Evolutionary conservation across 2,113 vertebrate genomes (phyloP), one percentile per base, ranked within the genome.

Genomic region (Phalacrocorax aristotelis): DNA sequence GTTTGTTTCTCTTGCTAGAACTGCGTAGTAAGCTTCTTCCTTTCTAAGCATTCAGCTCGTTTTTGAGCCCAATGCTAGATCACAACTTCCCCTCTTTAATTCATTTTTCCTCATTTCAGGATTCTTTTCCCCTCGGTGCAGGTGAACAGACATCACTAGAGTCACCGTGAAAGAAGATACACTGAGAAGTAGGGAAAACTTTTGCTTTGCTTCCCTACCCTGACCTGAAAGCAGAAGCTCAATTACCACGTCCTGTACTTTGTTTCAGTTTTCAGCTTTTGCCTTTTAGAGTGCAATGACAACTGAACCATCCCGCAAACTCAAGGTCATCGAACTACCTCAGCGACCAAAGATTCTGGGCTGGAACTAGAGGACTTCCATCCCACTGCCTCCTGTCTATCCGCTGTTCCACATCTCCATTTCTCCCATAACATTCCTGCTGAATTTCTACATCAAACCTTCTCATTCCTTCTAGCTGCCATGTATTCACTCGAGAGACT

Each of bases 1-100:
- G 52, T 96, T 93, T 89, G 65, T 89, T 95, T 93, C 80, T 87
- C 61, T 52, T 79, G 54, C 61, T 91, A 80, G 21, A 83, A 46
- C 26, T 85, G 78, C 74, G 83, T 66, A 40, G 54, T 55, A 89
- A 95, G 84, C 75, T 55, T 89, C 83, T 90, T 61, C 49, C 29
- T 81, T 83, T 84, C 83, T 69, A 72, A 83, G 22, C 20, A 30
- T 79, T 83, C 26, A 38, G 40, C 19, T 72, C 6, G 42, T 30
- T 94, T 91, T 65, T 70, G 14, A 95, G 46, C 36, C 54, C 54
- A 87, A 46, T 61, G 5, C 22, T 69, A 76, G 30, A 77, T 44
- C 49, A 48, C 58, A 66, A 14, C 58, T 74, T 80, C 87, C 26
- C 21, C 54, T 87, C 32, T 79, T 36, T 16, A 81, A 52, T 72